Base-by-base conservation (phyloP, 2,888 invertebrate species). In the Caenorhabditis imperialis region DNA sequence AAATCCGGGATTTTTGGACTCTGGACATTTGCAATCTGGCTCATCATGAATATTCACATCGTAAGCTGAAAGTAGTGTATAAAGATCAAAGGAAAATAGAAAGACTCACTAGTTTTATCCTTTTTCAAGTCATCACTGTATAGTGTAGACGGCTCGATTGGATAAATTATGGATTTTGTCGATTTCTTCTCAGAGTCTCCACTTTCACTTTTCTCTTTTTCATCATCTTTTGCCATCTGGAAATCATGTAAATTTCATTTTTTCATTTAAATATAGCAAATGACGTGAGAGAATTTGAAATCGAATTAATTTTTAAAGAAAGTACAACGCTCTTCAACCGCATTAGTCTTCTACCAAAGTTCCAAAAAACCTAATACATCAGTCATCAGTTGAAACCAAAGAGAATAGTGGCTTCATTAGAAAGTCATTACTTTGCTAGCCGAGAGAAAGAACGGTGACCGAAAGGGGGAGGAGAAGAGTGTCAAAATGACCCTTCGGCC, bases 401-500 rank as follows among this genome's bases (percentile, higher is more conserved):
- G 16, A 37, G 16, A 42, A 40, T 22, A 33, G 16, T 35, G 25
- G 5, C 16, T 60, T 65, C 55, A 65, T 55, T 50, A 65, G 42
- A 40, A 33, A 30, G 40, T 55, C 61, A 62, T 62, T 62, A 62
- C 61, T 62, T n/a, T 27, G 51, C 22, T 10, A 33, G 44, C 51
- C 40, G 20, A 35, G 42, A 55, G 33, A 37, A 38, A 25, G 65
- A 47, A 51, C 40, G 38, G 54, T 48, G 48, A 40, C 42, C 42
- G 50, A 51, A 42, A 53, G 23, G 48, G 23, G 51, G 50, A 38
- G 50, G 48, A 33, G 50, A 42, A 50, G 45, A 38, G 97, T 97
- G 75, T 93, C 92, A 48, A 98, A 98, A 90, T 99, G 98, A 0
- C 99, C 30, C 98, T 20, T 97, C 94, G 90, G 95, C 95, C 67